A percentile compares a stretch with the other conserved stretches of the same genome.
Evolutionary conservation across 2,888 invertebrate genomes (phyloP).

Genomic region (Periphyllus acericola): DNA sequence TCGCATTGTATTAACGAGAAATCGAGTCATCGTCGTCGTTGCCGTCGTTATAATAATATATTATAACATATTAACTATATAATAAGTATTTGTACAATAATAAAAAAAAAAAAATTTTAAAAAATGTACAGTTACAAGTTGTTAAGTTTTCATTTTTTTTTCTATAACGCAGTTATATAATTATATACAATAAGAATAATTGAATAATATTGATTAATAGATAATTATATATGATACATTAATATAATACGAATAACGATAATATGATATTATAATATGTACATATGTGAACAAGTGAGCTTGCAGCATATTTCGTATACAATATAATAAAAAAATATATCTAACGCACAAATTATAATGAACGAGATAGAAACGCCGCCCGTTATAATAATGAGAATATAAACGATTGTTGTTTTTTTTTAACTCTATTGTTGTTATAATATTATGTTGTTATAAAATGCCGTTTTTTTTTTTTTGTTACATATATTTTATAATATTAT

Average conservation of each 20-base stretch:
- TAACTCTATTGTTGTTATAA: background rate
- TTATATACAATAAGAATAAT: constrained; percentile 21
- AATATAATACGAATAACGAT: constrained; percentile 25
- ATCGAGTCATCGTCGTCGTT: background rate
- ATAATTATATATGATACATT: background rate
- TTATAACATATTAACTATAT: background rate
- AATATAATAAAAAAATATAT: constrained; percentile 9
- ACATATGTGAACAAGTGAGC: constrained; percentile 44
- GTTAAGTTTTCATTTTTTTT: constrained; percentile 49
- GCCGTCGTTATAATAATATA: background rate
- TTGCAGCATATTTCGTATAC: constrained; percentile 47
- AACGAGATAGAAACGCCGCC: constrained; percentile 43
- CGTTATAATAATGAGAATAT: constrained; percentile 47
- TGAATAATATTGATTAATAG: constrained; percentile 22
- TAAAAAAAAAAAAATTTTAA: background rate
- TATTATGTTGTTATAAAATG: background rate
- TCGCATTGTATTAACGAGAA: background rate
- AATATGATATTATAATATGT: background rate
- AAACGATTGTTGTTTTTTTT: constrained; percentile 41
- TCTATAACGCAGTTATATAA: constrained; percentile 39
- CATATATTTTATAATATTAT: no score
- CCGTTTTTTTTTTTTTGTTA: background rate
- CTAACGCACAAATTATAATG: constrained; percentile 45
- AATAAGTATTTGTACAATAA: background rate
- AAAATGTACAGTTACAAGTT: constrained; percentile 40